Percentiles rank a stretch among this genome's conserved stretches.
These are phyloP conservation scores for Nysson spinosus DNA, from an alignment of 2,888 invertebrate genomes.

Conservation along the genomic window DNA sequence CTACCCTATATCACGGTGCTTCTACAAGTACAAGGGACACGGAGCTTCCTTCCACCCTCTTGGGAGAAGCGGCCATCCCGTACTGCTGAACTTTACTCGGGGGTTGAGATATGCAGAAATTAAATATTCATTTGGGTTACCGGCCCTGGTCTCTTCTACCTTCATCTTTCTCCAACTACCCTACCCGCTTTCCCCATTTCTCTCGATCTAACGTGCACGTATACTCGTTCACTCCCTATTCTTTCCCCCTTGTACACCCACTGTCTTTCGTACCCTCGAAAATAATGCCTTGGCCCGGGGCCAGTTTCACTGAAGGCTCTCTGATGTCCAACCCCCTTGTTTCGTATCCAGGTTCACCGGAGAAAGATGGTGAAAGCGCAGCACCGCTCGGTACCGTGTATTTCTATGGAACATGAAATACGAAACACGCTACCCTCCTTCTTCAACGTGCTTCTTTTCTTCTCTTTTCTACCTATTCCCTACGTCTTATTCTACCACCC, in stretches of 20 bases:
- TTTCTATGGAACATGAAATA: not conserved
- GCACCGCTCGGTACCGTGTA: not conserved
- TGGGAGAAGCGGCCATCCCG: conserved; percentile 42
- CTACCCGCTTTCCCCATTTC: conserved; percentile 6
- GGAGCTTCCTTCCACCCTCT: conserved; percentile 43
- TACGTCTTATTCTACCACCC: not conserved
- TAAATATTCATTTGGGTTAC: conserved; percentile 71
- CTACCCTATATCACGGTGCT: conserved; percentile 42
- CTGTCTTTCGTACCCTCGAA: conserved; percentile 17
- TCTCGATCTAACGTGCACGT: not conserved
- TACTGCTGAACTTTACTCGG: conserved; percentile 48
- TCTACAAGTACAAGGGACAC: conserved; percentile 44
- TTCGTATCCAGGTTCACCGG: conserved; percentile 17
- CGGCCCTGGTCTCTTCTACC: conserved; percentile 31
- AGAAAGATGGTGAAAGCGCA: conserved; percentile 25
- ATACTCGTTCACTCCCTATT: not conserved
- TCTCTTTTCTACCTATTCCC: conserved; percentile 7
- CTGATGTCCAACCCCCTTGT: conserved; percentile 35
- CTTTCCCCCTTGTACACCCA: not conserved
- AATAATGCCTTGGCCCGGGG: conserved; percentile 61
- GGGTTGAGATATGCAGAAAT: conserved; percentile 69
- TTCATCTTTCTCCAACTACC: conserved; percentile 11
- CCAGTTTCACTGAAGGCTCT: conserved; percentile 53
- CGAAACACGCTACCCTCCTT: not conserved
- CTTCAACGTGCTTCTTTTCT: not conserved